Percentiles rank a stretch among this genome's conserved stretches.
Evolutionary conservation across 2,888 invertebrate species (phyloP).

Genomic region (Andrena camellia): DNA sequence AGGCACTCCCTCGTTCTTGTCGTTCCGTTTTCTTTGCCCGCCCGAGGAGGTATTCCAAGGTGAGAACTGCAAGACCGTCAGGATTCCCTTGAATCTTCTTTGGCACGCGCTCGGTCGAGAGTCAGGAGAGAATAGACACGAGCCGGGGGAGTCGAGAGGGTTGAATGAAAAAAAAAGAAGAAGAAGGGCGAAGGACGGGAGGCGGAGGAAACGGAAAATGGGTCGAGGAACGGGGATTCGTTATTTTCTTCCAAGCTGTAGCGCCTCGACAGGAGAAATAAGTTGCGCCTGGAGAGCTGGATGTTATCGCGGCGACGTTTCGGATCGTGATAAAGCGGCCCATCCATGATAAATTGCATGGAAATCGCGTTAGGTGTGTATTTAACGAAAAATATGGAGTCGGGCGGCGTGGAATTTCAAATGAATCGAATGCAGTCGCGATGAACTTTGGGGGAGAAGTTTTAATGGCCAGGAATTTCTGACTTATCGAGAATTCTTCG

Average conservation of each 20-base stretch:
- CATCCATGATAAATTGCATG: conserved; percentile 38
- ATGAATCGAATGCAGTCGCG: conserved; percentile 1
- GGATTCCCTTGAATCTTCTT: conserved; percentile 59
- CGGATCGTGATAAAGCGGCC: conserved; percentile 39
- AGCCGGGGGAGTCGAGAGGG: conserved; percentile 31
- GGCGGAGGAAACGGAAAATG: conserved; percentile 43
- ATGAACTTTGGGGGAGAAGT: not conserved
- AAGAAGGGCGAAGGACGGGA: not conserved
- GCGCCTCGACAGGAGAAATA: conserved; percentile 30
- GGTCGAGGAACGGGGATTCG: conserved; percentile 61
- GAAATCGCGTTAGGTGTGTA: conserved; percentile 23
- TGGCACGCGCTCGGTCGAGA: conserved; percentile 55
- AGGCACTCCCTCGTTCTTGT: not conserved
- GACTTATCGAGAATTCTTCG: no score
- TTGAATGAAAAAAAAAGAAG: conserved; percentile 30
- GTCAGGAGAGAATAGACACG: conserved; percentile 59
- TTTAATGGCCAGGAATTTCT: no score
- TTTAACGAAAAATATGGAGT: conserved; percentile 21
- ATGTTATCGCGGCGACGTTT: conserved; percentile 45
- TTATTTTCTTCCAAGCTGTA: conserved; percentile 56
- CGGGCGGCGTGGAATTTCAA: not conserved
- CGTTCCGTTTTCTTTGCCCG: not conserved
- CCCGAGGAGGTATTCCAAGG: conserved; percentile 52
- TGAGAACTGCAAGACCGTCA: conserved; percentile 54
- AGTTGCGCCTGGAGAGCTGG: conserved; percentile 32